Evolutionary conservation across 2,113 vertebrate species (phyloP).

Genomic region (Taxidea taxus): DNA sequence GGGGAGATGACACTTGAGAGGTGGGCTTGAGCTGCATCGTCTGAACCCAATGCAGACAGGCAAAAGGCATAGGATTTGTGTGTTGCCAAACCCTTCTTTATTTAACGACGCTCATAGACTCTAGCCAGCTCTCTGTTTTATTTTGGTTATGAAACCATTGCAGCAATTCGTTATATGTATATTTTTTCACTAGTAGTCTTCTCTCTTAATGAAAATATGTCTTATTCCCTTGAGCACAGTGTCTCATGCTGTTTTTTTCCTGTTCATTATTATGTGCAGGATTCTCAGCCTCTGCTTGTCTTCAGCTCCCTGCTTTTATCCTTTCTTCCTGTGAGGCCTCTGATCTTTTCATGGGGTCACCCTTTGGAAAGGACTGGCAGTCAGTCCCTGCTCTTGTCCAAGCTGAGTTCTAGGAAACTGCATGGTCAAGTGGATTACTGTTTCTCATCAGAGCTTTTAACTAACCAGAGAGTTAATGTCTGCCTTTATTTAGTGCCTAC

Average conservation of each 20-base stretch:
- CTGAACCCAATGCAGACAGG: not conserved
- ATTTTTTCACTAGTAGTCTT: not conserved
- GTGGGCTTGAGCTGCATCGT: not conserved
- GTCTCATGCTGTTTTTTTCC: not conserved
- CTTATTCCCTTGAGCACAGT: not conserved
- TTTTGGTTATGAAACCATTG: constrained; percentile 30
- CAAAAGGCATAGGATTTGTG: not conserved
- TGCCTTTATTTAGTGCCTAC: not conserved
- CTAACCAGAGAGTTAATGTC: not conserved
- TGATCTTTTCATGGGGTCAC: not conserved
- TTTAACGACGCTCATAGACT: not conserved
- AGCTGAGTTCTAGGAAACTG: not conserved
- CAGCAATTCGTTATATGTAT: not conserved
- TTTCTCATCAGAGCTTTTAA: not conserved
- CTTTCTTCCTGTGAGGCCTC: not conserved
- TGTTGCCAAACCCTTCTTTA: not conserved
- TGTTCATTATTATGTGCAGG: not conserved
- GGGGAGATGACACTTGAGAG: not conserved
- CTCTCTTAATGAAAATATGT: not conserved
- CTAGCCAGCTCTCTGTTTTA: not conserved
- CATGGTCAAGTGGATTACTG: not conserved
- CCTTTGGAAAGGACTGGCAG: not conserved
- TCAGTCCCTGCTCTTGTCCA: not conserved
- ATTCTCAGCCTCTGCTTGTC: not conserved
- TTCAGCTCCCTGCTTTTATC: not conserved